phyloP scores from a whole-genome alignment of 2,888 invertebrate genomes.

The Eledone cirrhosa region DNA sequence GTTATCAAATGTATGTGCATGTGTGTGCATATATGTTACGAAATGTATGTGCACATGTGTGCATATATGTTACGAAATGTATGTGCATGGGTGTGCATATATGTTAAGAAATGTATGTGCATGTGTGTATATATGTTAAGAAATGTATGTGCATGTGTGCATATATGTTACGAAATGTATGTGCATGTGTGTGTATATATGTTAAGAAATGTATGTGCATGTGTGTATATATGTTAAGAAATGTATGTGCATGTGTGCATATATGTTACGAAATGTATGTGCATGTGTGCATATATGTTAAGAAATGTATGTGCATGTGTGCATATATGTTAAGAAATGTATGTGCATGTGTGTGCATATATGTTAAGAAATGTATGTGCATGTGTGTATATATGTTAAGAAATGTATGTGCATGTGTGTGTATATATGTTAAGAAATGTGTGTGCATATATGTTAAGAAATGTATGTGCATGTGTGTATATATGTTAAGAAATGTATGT shows the following conservation, averaged over 20 bases:
- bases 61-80: neutral
- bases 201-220: neutral
- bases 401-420: neutral
- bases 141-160: neutral
- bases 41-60: neutral
- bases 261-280: neutral
- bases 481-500: neutral
- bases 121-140: neutral
- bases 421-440: neutral
- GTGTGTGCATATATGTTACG: neutral
- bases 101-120: neutral
- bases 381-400: neutral
- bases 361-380: neutral
- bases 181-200: neutral
- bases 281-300: neutral
- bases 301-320: neutral
- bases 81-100: neutral
- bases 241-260: neutral
- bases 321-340: neutral
- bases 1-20: neutral
- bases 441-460: neutral
- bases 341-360: neutral
- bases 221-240: neutral
- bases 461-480: neutral
- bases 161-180: neutral